Conservation (phyloP, 2,888 invertebrate species). For the Tetheella fluctuosa region DNA sequence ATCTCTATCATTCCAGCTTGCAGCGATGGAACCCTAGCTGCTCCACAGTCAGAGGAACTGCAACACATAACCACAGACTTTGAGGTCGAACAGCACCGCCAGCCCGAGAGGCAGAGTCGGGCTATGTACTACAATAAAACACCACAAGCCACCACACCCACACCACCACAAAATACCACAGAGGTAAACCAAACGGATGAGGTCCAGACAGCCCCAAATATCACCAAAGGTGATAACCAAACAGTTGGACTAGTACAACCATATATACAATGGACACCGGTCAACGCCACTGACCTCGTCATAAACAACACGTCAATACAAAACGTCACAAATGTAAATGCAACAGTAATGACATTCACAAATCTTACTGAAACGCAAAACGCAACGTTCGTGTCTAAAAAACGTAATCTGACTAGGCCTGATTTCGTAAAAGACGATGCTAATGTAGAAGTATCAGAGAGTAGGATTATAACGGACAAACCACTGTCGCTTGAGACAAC, state of each 20-base stretch:
- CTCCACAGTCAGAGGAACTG: slow-evolving; percentile 69
- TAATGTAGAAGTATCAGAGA: slow-evolving; percentile 60
- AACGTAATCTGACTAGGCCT: slow-evolving; percentile 65
- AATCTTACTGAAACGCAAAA: slow-evolving; percentile 65
- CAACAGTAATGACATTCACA: slow-evolving; percentile 39
- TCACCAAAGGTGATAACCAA: slow-evolving; percentile 21
- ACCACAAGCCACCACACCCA: slow-evolving; percentile 42
- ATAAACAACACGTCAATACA: slow-evolving; percentile 38
- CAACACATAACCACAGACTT: slow-evolving; percentile 57
- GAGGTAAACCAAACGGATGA: slow-evolving; percentile 38
- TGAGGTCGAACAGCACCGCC: slow-evolving; percentile 47
- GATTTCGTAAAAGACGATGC: slow-evolving; percentile 68
- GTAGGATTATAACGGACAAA: slow-evolving; percentile 75
- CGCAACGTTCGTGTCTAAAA: slow-evolving; percentile 57
- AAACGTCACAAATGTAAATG: slow-evolving; percentile 43
- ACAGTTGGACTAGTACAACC: slow-evolving; percentile 45
- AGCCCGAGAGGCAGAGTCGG: slow-evolving; percentile 61
- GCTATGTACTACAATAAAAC: slow-evolving; percentile 76
- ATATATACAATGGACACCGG: slow-evolving; percentile 63
- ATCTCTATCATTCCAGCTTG: slow-evolving; percentile 57
- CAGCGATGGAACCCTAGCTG: slow-evolving; percentile 56
- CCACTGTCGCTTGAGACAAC: slow-evolving; percentile 75
- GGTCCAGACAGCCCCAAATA: slow-evolving; percentile 35
- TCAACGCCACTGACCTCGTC: slow-evolving; percentile 43
- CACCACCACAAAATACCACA: slow-evolving; percentile 46